Evolutionary conservation across 2,888 invertebrate species (phyloP), one percentile per base, ranked within the genome.

Genomic region (Lepidochrysops patricia): DNA sequence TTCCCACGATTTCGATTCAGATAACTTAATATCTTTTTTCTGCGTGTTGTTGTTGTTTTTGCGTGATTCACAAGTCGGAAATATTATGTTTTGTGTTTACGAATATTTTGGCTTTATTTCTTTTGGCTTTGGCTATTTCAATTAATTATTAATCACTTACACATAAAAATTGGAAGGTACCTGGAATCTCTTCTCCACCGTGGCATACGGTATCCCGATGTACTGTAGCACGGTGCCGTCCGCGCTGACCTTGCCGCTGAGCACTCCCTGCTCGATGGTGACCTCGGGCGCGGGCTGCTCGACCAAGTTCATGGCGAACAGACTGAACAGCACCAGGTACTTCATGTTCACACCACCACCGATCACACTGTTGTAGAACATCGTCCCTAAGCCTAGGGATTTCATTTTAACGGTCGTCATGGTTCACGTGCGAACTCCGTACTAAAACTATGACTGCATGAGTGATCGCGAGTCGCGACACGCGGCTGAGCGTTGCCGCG

Each of bases 251-350:
- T 80, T 82, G 71, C 87, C 88, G 71, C 73, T 79, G 68, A 87
- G 70, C 72, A 64, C 75, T 58, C 86, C 86, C 76, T 87, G 87
- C 4, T 77, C 81, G 2, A 88, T 80, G 1, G 60, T 68, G 15
- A 88, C 78, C 68, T 84, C 80, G 0, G 85, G 86, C 0, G 87
- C 78, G 62, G 85, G 84, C 63, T 87, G 84, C 60, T 87, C 86
- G 19, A 87, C 76, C 62, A 87, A 68, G 66, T 85, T 84, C 70
- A 80, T 75, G 4, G 73, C 79, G 54, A 87, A 77, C 19, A 87
- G 68, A 32, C 83, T 76, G 70, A 85, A 82, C 63, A 88, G 68
- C 32, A 83, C 73, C 62, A 86, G 62, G 57, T 68, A 74, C 68
- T 82, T 85, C 4, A 52, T 29, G n/a, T 25, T 50, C n/a, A 50